These are phyloP conservation scores for Bombus breviceps DNA, from an alignment of 1,140 invertebrate species.

Conservation along the genomic window DNA sequence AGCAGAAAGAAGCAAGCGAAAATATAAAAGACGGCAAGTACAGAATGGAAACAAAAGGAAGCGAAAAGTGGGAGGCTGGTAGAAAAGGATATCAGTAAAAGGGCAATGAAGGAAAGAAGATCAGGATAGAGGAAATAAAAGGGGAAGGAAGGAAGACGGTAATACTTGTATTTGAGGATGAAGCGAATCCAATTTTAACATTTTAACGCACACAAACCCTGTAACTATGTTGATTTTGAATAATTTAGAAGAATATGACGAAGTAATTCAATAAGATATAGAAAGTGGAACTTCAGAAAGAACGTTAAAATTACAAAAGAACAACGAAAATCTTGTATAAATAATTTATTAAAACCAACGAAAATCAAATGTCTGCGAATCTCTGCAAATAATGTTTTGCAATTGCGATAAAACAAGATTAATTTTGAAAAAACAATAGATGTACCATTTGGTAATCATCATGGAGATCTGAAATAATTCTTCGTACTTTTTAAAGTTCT, in stretches of 20 bases:
- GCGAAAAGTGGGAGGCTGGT: not conserved
- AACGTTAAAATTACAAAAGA: no score
- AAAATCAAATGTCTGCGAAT: no score
- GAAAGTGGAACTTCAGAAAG: not conserved
- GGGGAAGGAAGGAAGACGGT: not conserved
- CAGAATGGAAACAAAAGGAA: constrained; percentile 3
- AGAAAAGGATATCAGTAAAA: not conserved
- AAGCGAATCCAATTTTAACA: not conserved
- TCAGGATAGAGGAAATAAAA: not conserved
- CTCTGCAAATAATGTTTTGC: no score
- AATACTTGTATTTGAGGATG: not conserved
- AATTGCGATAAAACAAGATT: no score
- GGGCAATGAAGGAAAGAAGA: not conserved
- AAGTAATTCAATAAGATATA: not conserved
- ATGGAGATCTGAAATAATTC: no score
- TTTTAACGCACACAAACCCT: not conserved
- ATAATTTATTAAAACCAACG: no score
- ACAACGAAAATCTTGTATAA: no score
- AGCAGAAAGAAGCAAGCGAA: not conserved
- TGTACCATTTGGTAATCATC: no score
- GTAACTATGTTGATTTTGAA: not conserved
- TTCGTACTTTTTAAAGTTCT: no score
- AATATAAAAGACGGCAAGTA: constrained; percentile 1
- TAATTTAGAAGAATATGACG: no score
- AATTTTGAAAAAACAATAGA: no score